Base-by-base conservation (phyloP, 2,113 vertebrate genomes). In the Channa maculata region DNA sequence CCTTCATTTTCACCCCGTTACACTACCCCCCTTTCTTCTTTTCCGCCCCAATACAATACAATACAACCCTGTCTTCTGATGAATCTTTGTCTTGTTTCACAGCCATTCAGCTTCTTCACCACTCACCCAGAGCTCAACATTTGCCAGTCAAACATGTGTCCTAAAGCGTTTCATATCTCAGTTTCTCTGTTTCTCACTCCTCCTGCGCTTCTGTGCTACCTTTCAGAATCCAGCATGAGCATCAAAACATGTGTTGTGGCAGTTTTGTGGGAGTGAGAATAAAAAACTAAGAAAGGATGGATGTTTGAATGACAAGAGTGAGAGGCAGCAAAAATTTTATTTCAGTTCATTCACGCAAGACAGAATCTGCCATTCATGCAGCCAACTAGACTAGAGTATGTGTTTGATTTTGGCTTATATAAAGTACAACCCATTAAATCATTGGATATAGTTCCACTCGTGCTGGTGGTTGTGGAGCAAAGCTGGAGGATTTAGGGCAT, bases 401-500 rank as follows among this genome's bases (percentile, higher is more conserved):
- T 39, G 5, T 66, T 80, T 44, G 77, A 52, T 76, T 69, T 39
- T 34, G 12, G 8, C 24, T 92, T 91, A 92, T 48, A 54, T 62
- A 92, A 91, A 38, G 55, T 66, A 63, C 71, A 6, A 59, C 38
- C 80, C 85, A 79, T 88, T 89, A 71, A 73, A 85, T 80, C 14
- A 9, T 77, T 71, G 65, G 74, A 86, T 80, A 65, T 67, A 88
- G 48, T 72, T 54, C 77, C 10, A 8, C 70, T 84, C 69, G 60
- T 49, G 69, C 75, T 54, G 72, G 74, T 53, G 67, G 71, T 60
- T 66, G 62, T 77, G 63, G 58, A 77, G 77, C 74, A 63, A 70
- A 75, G 77, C 57, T 1, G 52, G 45, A 54, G 84, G 84, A 94
- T 91, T 83, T 87, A 88, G 93, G 89, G 73, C 93, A 92, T 36